Percentiles rank a stretch among this genome's conserved stretches.
These are phyloP conservation scores for Hozukius guyotensis DNA, from an alignment of 2,797 vertebrate genomes.

Conservation along the genomic window DNA sequence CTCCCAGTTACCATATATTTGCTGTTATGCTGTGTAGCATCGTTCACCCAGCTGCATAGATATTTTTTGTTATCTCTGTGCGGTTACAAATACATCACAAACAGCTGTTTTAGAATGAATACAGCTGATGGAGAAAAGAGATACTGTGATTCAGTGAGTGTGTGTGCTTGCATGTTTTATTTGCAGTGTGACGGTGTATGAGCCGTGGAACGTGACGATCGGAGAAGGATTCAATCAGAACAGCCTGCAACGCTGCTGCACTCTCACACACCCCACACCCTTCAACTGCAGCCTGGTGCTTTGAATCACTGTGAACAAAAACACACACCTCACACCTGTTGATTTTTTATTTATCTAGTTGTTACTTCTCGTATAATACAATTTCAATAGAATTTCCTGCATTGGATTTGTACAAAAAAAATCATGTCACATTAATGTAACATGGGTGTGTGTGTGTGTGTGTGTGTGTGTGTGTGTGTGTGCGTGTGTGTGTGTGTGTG, in stretches of 20 bases:
- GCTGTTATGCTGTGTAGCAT: not conserved
- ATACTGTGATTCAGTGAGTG: slow-evolving; percentile 4
- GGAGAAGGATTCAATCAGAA: slow-evolving; percentile 43
- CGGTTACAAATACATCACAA: not conserved
- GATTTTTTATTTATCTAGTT: not conserved
- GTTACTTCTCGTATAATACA: not conserved
- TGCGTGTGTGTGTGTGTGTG: too few species aligned
- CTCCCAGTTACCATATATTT: not conserved
- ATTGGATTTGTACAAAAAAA: not conserved
- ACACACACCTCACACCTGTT: not conserved
- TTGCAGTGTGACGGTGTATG: slow-evolving; percentile 50
- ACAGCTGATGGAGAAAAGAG: not conserved
- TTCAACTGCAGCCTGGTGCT: slow-evolving; percentile 69
- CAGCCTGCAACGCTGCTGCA: slow-evolving; percentile 60
- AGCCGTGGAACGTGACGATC: slow-evolving; percentile 38
- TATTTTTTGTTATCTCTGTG: not conserved
- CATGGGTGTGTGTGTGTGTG: not conserved
- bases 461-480: too few species aligned
- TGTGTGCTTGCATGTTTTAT: not conserved
- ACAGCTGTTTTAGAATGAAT: not conserved
- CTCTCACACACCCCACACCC: slow-evolving; percentile 15
- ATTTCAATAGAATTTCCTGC: not conserved
- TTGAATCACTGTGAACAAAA: slow-evolving; percentile 28
- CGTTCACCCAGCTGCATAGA: not conserved
- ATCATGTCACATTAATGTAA: not conserved